Base-by-base conservation (phyloP, 2,113 vertebrate genomes). In the Cephalopterus ornatus region DNA sequence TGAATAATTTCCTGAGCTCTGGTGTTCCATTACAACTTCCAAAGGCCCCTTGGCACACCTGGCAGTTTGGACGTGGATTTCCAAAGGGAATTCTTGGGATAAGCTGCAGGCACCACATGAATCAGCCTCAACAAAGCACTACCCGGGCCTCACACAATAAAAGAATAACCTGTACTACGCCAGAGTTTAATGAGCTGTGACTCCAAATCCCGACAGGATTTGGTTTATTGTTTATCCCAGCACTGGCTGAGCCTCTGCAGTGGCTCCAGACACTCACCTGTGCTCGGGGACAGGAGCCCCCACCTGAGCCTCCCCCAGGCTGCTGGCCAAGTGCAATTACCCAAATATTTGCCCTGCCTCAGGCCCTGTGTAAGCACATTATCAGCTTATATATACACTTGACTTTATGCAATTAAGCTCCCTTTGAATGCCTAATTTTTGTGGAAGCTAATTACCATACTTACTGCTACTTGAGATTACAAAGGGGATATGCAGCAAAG, bases 101-200 rank as follows among this genome's bases (percentile, higher is more conserved):
- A 70, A 72, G 7, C 32, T 2, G 8, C 3, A 8, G 2, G 28
- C 18, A 3, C 20, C 22, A 6, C 78, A 47, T 6, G 63, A 94
- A 91, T 70, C 81, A 94, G 66, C 56, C 88, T 61, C 67, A 52
- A n/a, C 44, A 75, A 85, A 93, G 79, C 67, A 16, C 70, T 85
- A 37, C 76, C 88, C 70, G 56, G 17, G 37, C 80, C 94, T 66
- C 74, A 32, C 79, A 62, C 47, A 86, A 53, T 46, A n/a, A 76
- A 76, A 86, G 41, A 94, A 61, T 63, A 91, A 94, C 78, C 90
- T 92, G 68, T 82, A 11, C 62, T 74, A 44, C 78, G 79, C 85
- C 96, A 87, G 89, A 81, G 88, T 74, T 75, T 92, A 92, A 97
- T 72, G 88, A 92, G 74, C 79, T 96, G 65, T 85, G 90, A 96